Percentiles rank a stretch among this genome's conserved stretches.
These are phyloP conservation scores for Tetragonisca angustula DNA, from an alignment of 2,888 invertebrate species.

Conservation along the genomic window DNA sequence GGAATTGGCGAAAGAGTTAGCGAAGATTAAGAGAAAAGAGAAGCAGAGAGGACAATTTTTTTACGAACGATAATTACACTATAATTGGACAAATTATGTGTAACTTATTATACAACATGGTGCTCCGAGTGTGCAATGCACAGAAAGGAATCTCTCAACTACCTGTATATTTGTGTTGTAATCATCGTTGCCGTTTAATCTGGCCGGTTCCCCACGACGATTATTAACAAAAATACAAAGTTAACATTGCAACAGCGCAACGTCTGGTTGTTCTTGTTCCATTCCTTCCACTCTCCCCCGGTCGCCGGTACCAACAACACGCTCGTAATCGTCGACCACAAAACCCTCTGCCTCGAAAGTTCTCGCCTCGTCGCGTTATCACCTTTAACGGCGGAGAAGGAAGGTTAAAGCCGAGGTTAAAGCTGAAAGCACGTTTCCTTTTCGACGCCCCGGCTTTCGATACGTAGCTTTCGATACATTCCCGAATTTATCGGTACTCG, in stretches of 20 bases:
- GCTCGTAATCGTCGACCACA: background rate
- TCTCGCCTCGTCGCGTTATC: background rate
- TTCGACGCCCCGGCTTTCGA: background rate
- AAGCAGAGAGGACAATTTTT: conserved; percentile 64
- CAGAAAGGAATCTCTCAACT: conserved; percentile 74
- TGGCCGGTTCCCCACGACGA: conserved; percentile 71
- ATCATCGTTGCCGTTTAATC: conserved; percentile 74
- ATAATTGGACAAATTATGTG: conserved; percentile 71
- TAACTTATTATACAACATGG: conserved; percentile 76
- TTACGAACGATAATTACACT: conserved; percentile 70
- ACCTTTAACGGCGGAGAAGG: conserved; percentile 1
- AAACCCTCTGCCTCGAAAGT: background rate
- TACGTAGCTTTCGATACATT: background rate
- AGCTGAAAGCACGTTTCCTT: conserved; percentile 36
- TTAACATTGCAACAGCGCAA: conserved; percentile 76
- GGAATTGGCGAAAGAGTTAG: background rate
- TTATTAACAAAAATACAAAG: conserved; percentile 81
- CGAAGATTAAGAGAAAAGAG: conserved; percentile 35
- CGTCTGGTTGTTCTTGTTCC: background rate
- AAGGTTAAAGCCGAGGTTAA: conserved; percentile 7
- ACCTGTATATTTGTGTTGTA: conserved; percentile 78
- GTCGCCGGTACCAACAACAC: background rate
- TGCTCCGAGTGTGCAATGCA: conserved; percentile 82
- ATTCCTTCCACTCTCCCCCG: background rate
- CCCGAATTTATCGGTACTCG: background rate